Percentiles rank a stretch among this genome's conserved stretches.
Evolutionary conservation across 2,888 invertebrate genomes (phyloP).

Genomic region (Sylvicola fuscatus): DNA sequence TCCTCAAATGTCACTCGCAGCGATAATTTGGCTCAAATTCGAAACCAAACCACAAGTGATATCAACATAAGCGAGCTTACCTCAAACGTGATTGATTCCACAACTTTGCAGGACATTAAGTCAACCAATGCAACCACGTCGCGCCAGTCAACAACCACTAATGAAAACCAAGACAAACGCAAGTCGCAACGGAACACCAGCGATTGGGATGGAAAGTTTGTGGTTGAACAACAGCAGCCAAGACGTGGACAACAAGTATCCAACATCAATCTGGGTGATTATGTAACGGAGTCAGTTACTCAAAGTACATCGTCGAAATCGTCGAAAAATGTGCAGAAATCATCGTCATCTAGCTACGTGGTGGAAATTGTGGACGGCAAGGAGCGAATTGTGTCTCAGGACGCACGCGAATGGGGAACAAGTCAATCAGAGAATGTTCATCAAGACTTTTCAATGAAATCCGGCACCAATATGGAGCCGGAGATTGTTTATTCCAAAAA

Average conservation of each 20-base stretch:
- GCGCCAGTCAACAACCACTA: no score
- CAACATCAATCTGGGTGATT: no score
- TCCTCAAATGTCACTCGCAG: no score
- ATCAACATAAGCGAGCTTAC: no score
- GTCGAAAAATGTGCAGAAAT: constrained; percentile 23
- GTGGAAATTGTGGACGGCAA: constrained; percentile 44
- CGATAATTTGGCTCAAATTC: no score
- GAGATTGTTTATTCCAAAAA: constrained; percentile 32
- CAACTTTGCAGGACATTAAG: no score
- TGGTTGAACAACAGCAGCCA: background rate
- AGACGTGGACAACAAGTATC: no score
- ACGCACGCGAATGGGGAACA: constrained; percentile 35
- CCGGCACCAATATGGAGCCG: constrained; percentile 35
- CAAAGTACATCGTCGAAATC: constrained; percentile 3
- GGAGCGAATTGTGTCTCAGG: constrained; percentile 36
- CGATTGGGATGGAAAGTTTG: constrained; percentile 6
- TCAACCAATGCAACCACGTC: no score
- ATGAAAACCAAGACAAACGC: no score
- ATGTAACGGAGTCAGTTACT: no score
- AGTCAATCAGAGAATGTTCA: constrained; percentile 27
- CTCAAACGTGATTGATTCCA: no score
- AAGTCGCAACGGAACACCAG: constrained; percentile 11
- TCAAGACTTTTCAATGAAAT: constrained; percentile 31
- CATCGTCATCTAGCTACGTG: constrained; percentile 39
- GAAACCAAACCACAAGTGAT: no score